Percentiles rank a stretch among this genome's conserved stretches.
Conservation (phyloP, 2,113 vertebrate species). For the Pelecanus crispus region DNA sequence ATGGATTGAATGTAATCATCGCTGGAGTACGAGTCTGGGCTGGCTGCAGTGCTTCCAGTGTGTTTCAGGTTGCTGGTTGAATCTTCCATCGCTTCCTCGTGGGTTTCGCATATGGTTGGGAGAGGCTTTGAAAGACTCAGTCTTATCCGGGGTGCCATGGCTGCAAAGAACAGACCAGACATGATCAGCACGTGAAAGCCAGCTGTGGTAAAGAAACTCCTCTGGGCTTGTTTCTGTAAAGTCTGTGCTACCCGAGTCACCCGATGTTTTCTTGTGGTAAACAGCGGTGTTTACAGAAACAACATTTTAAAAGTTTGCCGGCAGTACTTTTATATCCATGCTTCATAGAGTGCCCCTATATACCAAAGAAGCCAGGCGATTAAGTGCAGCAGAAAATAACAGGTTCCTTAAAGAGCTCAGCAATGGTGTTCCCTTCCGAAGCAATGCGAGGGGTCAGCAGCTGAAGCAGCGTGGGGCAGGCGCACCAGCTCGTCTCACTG, state of each 20-base stretch:
- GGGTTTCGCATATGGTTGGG: constrained; percentile 79
- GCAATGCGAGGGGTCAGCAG: not conserved
- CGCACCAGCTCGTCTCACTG: not conserved
- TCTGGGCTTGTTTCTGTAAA: not conserved
- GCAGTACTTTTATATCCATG: not conserved
- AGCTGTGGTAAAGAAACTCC: not conserved
- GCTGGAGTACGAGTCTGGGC: constrained; percentile 38
- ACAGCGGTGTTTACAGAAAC: not conserved
- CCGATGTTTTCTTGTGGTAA: not conserved
- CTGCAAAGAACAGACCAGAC: constrained; percentile 54
- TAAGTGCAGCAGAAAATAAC: not conserved
- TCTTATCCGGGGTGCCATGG: constrained; percentile 78
- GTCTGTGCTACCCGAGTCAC: not conserved
- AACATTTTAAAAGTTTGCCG: not conserved
- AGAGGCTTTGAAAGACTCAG: constrained; percentile 72
- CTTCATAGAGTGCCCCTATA: not conserved
- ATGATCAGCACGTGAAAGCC: not conserved
- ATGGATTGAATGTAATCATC: constrained; percentile 86
- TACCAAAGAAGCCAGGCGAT: not conserved
- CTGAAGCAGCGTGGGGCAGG: not conserved
- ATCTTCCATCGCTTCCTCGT: constrained; percentile 72
- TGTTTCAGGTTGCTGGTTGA: constrained; percentile 34
- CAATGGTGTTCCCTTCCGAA: not conserved
- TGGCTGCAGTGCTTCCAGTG: not conserved
- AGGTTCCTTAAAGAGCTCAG: not conserved